Evolutionary conservation across 2,797 vertebrate genomes (phyloP).

Genomic region (Oreochromis grahami): DNA sequence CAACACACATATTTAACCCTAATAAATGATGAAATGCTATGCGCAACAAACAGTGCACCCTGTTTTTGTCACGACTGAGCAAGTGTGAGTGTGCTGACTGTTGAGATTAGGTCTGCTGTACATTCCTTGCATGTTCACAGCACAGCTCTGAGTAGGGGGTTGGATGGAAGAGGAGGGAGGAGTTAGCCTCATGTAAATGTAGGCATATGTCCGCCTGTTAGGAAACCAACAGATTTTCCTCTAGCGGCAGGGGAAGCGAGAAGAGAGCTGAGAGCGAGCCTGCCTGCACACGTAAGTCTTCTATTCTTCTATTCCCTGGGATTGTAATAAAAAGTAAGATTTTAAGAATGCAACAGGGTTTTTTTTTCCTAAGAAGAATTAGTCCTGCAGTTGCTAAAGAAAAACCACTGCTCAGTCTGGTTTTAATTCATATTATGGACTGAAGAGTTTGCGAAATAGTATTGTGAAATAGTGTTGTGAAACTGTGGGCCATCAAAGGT

Average conservation of each 20-base stretch:
- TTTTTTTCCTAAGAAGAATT: not conserved
- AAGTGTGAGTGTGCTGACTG: not conserved
- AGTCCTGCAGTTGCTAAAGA: not conserved
- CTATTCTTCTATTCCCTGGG: not conserved
- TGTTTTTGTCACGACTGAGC: not conserved
- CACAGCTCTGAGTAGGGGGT: not conserved
- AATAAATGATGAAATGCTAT: not conserved
- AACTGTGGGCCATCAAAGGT: not conserved
- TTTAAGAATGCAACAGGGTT: not conserved
- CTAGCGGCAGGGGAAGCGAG: constrained; percentile 6
- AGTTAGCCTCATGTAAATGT: constrained; percentile 26
- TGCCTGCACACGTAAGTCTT: constrained; percentile 43
- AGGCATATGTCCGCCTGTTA: constrained; percentile 5
- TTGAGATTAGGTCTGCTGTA: not conserved
- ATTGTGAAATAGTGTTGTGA: not conserved
- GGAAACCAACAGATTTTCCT: constrained; percentile 17
- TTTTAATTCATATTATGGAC: not conserved
- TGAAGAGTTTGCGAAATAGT: not conserved
- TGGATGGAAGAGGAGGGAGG: constrained; percentile 45
- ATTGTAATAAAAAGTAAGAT: not conserved
- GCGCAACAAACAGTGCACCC: not conserved
- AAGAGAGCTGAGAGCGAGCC: constrained; percentile 14
- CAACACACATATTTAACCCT: not conserved
- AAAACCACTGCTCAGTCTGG: not conserved
- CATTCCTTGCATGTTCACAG: constrained; percentile 36